These are phyloP conservation scores for Collichthys lucidus DNA, from an alignment of 2,113 vertebrate species.

Conservation along the genomic window DNA sequence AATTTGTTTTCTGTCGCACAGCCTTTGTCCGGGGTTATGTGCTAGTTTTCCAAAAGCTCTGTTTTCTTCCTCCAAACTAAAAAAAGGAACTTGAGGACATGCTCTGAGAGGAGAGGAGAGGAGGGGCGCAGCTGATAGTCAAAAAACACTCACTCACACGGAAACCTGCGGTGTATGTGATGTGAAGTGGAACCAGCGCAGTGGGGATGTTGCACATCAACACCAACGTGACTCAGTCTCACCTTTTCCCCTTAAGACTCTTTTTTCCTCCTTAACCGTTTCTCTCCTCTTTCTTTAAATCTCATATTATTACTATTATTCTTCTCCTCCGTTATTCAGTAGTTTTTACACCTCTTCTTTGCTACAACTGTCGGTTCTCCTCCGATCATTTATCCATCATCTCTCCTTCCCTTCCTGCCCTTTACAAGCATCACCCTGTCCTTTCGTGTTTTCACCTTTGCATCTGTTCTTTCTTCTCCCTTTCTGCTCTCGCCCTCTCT, in stretches of 20 bases:
- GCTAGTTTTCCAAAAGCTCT: not conserved
- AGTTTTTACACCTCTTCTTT: not conserved
- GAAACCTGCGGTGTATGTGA: conserved; percentile 14
- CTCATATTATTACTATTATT: not conserved
- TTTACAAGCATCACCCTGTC: conserved; percentile 15
- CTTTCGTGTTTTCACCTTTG: conserved; percentile 30
- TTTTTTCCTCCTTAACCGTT: conserved; percentile 1
- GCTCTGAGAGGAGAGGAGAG: conserved; percentile 5
- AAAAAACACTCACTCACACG: not conserved
- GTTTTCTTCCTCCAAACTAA: not conserved
- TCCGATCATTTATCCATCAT: not conserved
- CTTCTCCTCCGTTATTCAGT: not conserved
- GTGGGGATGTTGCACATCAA: conserved; percentile 37
- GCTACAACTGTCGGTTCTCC: not conserved
- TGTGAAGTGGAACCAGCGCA: conserved; percentile 27
- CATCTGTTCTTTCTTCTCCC: conserved; percentile 21
- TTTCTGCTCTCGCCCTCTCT: not conserved
- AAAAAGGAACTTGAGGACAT: not conserved
- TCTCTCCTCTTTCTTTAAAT: not conserved
- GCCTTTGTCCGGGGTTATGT: not conserved
- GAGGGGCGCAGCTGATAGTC: not conserved
- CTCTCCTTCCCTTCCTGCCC: not conserved
- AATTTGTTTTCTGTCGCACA: not conserved
- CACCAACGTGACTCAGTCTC: conserved; percentile 41
- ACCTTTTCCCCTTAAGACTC: conserved; percentile 23